phyloP scores from a whole-genome alignment of 2,888 invertebrate genomes.

The Protonemura montana region DNA sequence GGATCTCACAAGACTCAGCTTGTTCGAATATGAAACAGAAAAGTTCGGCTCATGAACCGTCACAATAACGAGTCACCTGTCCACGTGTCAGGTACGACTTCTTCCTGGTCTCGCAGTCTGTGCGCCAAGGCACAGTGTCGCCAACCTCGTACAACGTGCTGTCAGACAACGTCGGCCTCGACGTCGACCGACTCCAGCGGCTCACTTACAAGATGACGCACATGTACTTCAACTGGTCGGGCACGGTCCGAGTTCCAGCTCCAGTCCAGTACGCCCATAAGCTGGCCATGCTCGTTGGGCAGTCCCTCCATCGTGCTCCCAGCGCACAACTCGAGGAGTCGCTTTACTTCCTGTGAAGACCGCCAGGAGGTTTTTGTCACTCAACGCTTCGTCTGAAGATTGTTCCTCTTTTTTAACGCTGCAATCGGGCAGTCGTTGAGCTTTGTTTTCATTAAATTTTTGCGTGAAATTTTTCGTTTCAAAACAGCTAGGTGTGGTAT shows the following conservation, averaged over 20 bases:
- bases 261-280: conserved; percentile 96
- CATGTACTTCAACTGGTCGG: conserved; percentile 90
- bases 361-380: too few species aligned
- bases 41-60: neutral
- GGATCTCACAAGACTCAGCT: too few species aligned
- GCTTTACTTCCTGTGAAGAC: conserved; percentile 71
- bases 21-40: neutral
- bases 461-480: too few species aligned
- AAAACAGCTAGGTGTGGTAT: too few species aligned
- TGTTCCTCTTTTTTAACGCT: too few species aligned
- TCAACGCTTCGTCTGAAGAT: too few species aligned
- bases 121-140: conserved; percentile 87
- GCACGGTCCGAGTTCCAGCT: conserved; percentile 83
- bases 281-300: conserved; percentile 86
- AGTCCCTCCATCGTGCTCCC: conserved; percentile 76
- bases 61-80: neutral
- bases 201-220: conserved; percentile 87
- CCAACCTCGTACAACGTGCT: conserved; percentile 92
- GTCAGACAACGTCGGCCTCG: conserved; percentile 71
- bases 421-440: too few species aligned
- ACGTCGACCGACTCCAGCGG: conserved; percentile 79
- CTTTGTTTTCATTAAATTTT: too few species aligned
- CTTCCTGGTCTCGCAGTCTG: conserved; percentile 86
- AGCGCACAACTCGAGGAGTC: conserved; percentile 67
- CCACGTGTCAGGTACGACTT: conserved; percentile 86